Evolutionary conservation across 64 coral and sea anemone species (phyloP), one percentile per base, ranked within the genome.

Genomic region (Dendrophyllia cribrosa): DNA sequence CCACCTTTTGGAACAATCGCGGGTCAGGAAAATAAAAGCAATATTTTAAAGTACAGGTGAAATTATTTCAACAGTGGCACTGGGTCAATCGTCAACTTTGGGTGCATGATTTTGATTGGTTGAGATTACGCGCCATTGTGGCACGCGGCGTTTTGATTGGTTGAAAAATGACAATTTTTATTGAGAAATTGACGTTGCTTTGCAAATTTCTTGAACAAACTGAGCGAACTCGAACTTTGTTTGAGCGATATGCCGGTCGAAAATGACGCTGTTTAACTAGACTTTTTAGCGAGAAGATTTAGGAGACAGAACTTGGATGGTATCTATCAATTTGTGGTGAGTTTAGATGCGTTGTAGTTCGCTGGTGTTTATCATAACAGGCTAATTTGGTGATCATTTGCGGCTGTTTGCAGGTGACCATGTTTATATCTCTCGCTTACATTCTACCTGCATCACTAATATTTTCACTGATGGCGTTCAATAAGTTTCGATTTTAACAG

Each of bases 71-170:
- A 56, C 53, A 56, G 5, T 13, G 55, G 55, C 55, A 58, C 13
- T 58, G 13, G 46, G 15, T 75, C 49, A 75, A 75, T 51, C 4
- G 51, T 77, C 75, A 21, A 77, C 51, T 43, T 21, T 59, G 3
- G 1, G 43, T 4, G 53, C 52, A 9, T 51, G 19, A 55, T 77
- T 46, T 66, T 84, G 80, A 84, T 84, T 84, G 80, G 80, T 66
- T 21, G 62, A 84, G 62, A 84, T 84, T 69, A 84, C 80, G 46
- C 80, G 80, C 62, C 80, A 84, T 84, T 84, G 80, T 84, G 17
- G 6, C 19, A n/a, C 0, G 19, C 15, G 8, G n/a, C 62, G 44
- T 66, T 84, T 84, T 84, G 80, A 84, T 84, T 84, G 80, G 80
- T 84, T 12, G 13, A 68, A 51, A 67, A 67, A 25, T 19, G 23